These are phyloP conservation scores for Tholera decimalis DNA, from an alignment of 2,888 invertebrate genomes.

Conservation along the genomic window DNA sequence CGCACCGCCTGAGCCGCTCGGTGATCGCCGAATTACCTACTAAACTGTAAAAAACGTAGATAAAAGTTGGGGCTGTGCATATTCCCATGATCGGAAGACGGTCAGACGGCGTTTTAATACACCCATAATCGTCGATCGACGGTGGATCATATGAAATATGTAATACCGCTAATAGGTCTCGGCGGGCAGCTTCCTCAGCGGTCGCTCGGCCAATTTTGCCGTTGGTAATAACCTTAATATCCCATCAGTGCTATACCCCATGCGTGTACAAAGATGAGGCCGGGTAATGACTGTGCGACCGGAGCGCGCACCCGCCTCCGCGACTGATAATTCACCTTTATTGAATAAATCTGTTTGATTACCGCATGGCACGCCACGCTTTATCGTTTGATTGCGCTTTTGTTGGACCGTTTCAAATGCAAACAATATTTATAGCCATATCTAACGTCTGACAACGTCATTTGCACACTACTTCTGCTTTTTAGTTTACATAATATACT, in stretches of 20 bases:
- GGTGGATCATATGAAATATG: slow-evolving; percentile 89
- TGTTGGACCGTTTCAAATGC: slow-evolving; percentile 41
- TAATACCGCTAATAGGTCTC: slow-evolving; percentile 89
- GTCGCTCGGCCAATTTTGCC: slow-evolving; percentile 89
- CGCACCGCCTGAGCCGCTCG: slow-evolving; percentile 68
- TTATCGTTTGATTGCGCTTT: slow-evolving; percentile 47
- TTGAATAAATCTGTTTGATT: slow-evolving; percentile 76
- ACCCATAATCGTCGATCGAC: slow-evolving; percentile 88
- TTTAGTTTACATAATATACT: not conserved
- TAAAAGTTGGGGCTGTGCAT: slow-evolving; percentile 81
- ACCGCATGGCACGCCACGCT: slow-evolving; percentile 54
- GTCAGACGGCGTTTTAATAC: slow-evolving; percentile 87
- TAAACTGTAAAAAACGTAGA: slow-evolving; percentile 89
- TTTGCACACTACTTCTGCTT: slow-evolving; percentile 14
- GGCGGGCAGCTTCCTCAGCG: slow-evolving; percentile 90
- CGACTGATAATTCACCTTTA: slow-evolving; percentile 78
- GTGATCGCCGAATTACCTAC: slow-evolving; percentile 87
- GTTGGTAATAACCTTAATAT: slow-evolving; percentile 90
- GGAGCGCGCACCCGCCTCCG: slow-evolving; percentile 72
- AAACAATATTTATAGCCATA: slow-evolving; percentile 13
- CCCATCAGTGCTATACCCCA: slow-evolving; percentile 85
- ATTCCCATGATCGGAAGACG: slow-evolving; percentile 88
- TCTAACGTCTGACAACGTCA: not conserved
- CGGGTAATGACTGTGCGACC: slow-evolving; percentile 83
- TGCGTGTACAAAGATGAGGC: slow-evolving; percentile 87